These are phyloP conservation scores for Drosophila repleta DNA, from an alignment of 1,140 invertebrate species.

Conservation along the genomic window DNA sequence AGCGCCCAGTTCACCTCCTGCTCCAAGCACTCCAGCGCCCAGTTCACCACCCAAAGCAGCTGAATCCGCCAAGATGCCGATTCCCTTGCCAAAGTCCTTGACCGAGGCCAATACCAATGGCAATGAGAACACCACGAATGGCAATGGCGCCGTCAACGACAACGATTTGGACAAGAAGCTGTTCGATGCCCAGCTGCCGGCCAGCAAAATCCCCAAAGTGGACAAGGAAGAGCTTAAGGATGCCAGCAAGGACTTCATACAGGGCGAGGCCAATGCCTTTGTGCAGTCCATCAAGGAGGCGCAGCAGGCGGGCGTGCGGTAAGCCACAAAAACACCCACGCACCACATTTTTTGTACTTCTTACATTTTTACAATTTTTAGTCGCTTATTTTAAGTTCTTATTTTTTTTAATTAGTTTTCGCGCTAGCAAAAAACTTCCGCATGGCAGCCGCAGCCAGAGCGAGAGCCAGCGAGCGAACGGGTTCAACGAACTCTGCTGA, in stretches of 20 bases:
- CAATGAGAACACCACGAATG: conserved; percentile 45
- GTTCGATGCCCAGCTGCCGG: conserved; percentile 37
- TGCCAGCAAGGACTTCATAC: conserved; percentile 75
- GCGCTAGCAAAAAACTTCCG: conserved; percentile 43
- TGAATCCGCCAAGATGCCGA: conserved; percentile 64
- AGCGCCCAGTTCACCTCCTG: conserved; percentile 7
- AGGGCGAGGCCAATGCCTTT: conserved; percentile 66
- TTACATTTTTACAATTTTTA: conserved; percentile 26
- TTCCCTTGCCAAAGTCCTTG: conserved; percentile 65
- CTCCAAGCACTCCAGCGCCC: conserved; percentile 13
- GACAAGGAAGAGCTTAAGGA: conserved; percentile 65
- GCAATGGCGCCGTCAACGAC: conserved; percentile 27
- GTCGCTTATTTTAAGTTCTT: conserved; percentile 36
- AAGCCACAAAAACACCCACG: conserved; percentile 32
- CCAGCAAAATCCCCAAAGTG: conserved; percentile 44
- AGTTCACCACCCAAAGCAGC: conserved; percentile 34
- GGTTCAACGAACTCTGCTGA: conserved; percentile 67
- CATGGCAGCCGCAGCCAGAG: conserved; percentile 37
- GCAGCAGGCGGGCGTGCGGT: conserved; percentile 65
- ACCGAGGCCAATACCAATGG: conserved; percentile 63
- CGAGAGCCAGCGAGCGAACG: background rate
- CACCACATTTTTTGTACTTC: conserved; percentile 24
- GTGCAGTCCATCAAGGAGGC: conserved; percentile 73
- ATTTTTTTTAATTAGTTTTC: conserved; percentile 51
- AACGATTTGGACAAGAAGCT: conserved; percentile 49